Conservation (phyloP, 1,140 invertebrate species). For the Monochamus saltuarius region DNA sequence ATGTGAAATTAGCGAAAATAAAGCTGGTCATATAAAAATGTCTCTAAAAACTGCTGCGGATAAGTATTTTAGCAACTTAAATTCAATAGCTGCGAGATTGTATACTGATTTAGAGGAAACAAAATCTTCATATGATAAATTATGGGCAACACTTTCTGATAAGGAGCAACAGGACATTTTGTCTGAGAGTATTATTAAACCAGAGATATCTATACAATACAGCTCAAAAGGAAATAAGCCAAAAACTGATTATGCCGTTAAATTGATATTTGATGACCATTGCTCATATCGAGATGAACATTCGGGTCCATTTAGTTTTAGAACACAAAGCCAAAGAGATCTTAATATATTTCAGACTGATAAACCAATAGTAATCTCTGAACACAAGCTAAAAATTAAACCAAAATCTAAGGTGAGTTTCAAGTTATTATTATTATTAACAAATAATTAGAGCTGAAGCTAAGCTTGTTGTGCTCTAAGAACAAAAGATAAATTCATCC, state of each 20-base stretch:
- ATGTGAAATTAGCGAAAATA: too few relatives aligned
- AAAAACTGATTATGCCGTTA: constrained; percentile 53
- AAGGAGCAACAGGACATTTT: constrained; percentile 72
- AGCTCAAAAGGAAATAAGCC: constrained; percentile 54
- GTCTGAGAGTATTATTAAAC: constrained; percentile 74
- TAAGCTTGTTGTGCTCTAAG: too few relatives aligned
- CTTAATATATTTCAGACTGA: constrained; percentile 56
- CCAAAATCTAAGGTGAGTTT: constrained; percentile 25
- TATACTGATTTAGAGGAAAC: constrained; percentile 67
- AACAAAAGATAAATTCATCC: too few relatives aligned
- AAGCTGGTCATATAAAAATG: constrained; percentile 34
- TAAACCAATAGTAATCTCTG: constrained; percentile 41
- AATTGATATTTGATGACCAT: constrained; percentile 57
- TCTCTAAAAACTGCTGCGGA: constrained; percentile 56
- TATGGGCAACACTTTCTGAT: constrained; percentile 66
- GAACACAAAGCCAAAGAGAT: constrained; percentile 76
- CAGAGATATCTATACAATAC: constrained; percentile 70
- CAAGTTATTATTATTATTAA: too few relatives aligned
- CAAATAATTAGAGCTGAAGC: too few relatives aligned
- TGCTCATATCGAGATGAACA: constrained; percentile 70
- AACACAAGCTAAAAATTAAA: constrained; percentile 31
- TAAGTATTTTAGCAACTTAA: constrained; percentile 70
- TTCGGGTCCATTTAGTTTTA: constrained; percentile 76
- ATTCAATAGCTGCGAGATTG: constrained; percentile 67
- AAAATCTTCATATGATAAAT: constrained; percentile 67